phyloP scores from a whole-genome alignment of 2,797 vertebrate species.

The Rhadinocentrus ornatus region DNA sequence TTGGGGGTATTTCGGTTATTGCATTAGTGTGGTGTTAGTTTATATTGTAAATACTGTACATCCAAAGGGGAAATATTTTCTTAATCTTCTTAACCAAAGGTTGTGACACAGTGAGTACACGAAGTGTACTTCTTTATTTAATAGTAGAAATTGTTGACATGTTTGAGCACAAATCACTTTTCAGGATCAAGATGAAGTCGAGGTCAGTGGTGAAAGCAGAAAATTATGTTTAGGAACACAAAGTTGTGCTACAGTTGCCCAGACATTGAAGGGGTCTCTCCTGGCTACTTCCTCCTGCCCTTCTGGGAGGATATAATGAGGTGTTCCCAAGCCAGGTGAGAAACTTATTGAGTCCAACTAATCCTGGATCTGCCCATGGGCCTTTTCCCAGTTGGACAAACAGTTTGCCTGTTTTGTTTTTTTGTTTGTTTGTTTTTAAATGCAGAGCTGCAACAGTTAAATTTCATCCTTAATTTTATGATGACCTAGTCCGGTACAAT shows the following conservation, averaged over 20 bases:
- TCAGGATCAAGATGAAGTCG: conserved; percentile 42
- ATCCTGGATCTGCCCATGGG: too few species aligned
- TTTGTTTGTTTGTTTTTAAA: background rate
- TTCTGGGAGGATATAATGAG: background rate
- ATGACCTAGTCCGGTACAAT: too few species aligned
- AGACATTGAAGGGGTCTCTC: background rate
- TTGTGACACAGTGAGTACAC: conserved; percentile 31
- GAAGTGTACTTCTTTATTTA: conserved; percentile 19
- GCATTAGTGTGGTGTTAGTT: conserved; percentile 2
- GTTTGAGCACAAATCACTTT: conserved; percentile 51
- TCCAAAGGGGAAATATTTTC: conserved; percentile 34
- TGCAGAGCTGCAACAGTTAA: background rate
- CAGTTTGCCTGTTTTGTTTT: background rate
- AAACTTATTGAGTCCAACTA: background rate
- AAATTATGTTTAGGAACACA: conserved; percentile 35
- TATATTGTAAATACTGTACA: conserved; percentile 17
- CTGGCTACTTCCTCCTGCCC: background rate
- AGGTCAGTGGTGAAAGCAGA: conserved; percentile 32
- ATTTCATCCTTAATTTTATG: background rate
- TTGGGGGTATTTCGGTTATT: background rate
- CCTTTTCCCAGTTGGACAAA: too few species aligned
- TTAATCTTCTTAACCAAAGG: conserved; percentile 38
- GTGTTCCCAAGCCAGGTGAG: background rate
- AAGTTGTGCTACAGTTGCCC: background rate
- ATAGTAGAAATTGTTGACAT: conserved; percentile 29